phyloP scores from a whole-genome alignment of 30 jellyfish, hydroid and myxozoan genomes.

The Hydractinia symbiolongicarpus region DNA sequence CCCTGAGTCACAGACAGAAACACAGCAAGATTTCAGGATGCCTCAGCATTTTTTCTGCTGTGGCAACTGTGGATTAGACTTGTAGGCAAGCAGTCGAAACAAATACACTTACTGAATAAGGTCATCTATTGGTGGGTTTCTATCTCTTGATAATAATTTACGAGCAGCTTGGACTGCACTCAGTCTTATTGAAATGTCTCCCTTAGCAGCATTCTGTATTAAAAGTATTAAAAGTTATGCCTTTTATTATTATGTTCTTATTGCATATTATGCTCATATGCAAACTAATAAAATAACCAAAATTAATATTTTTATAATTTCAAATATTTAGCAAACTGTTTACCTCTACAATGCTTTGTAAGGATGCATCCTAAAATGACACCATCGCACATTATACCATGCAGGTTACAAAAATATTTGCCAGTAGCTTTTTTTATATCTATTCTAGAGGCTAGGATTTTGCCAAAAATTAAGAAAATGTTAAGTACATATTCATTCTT shows the following conservation, averaged over 20 bases:
- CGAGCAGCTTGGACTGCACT: slow-evolving; percentile 99
- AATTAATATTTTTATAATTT: background rate
- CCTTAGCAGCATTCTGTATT: slow-evolving; percentile 42
- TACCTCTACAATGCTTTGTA: slow-evolving; percentile 91
- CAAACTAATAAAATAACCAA: background rate
- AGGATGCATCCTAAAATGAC: slow-evolving; percentile 72
- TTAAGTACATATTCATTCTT: too few relatives aligned
- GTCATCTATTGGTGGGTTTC: slow-evolving; percentile 98
- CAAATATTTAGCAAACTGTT: background rate
- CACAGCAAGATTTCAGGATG: too few relatives aligned
- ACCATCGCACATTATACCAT: background rate
- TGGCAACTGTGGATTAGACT: too few relatives aligned
- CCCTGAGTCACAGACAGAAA: too few relatives aligned
- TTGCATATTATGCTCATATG: too few relatives aligned
- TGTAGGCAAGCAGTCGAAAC: too few relatives aligned
- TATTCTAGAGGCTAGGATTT: too few relatives aligned
- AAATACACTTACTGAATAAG: slow-evolving; percentile 62
- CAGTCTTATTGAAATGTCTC: slow-evolving; percentile 74
- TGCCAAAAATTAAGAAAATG: too few relatives aligned
- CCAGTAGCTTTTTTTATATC: too few relatives aligned
- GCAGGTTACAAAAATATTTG: too few relatives aligned
- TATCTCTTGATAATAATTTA: slow-evolving; percentile 79
- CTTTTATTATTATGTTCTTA: background rate
- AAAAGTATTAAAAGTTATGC: background rate
- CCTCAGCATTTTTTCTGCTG: too few relatives aligned